A percentile compares a stretch with the other conserved stretches of the same genome.
phyloP scores from a whole-genome alignment of 2,113 vertebrate genomes.

The Motacilla alba region DNA sequence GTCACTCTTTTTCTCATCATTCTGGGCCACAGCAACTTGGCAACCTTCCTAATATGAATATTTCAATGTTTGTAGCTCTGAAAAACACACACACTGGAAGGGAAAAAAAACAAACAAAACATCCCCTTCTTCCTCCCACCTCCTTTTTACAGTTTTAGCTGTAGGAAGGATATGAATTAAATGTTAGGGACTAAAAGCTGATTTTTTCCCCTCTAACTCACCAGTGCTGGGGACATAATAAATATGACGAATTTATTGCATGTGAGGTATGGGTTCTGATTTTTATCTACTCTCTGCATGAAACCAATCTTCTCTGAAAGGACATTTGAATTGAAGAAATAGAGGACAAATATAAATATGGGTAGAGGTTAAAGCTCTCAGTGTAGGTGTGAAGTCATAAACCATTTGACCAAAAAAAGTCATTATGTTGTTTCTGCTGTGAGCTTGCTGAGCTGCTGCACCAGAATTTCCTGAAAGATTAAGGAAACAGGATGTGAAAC shows the following conservation, averaged over 20 bases:
- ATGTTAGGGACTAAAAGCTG: background rate
- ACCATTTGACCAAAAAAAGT: constrained; percentile 66
- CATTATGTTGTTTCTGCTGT: constrained; percentile 70
- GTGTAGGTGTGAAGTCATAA: constrained; percentile 70
- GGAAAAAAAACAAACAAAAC: background rate
- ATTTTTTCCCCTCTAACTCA: constrained; percentile 34
- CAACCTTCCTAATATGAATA: constrained; percentile 30
- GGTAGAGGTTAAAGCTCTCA: constrained; percentile 74
- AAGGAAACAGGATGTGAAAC: constrained; percentile 54
- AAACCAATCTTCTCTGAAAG: constrained; percentile 80
- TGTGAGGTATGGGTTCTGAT: constrained; percentile 67
- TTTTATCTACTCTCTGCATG: constrained; percentile 73
- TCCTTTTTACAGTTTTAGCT: background rate
- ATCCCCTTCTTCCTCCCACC: background rate
- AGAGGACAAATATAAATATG: constrained; percentile 77
- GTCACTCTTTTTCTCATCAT: background rate
- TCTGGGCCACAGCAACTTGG: background rate
- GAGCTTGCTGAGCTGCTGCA: constrained; percentile 54
- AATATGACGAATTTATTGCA: constrained; percentile 69
- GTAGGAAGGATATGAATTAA: constrained; percentile 27
- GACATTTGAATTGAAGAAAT: constrained; percentile 78
- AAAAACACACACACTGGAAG: constrained; percentile 28
- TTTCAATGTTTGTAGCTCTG: constrained; percentile 2
- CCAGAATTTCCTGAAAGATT: constrained; percentile 23
- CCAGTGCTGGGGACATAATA: background rate